phyloP scores from a whole-genome alignment of 2,888 invertebrate genomes.

The Standfussiana lucernea region DNA sequence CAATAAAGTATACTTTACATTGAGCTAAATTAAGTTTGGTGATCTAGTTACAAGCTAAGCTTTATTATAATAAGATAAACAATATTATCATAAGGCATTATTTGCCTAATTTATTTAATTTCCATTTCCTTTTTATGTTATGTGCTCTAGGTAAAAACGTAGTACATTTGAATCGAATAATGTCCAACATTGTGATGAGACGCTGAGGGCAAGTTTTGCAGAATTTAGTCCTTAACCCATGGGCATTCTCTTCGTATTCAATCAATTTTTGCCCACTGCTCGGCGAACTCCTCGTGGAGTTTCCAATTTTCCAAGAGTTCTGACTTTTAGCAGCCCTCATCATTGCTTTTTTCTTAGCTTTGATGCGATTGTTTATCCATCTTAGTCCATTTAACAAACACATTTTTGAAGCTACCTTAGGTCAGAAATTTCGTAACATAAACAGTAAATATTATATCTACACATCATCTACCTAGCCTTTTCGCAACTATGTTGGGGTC shows the following conservation, averaged over 20 bases:
- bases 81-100: not conserved
- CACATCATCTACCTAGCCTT: not conserved
- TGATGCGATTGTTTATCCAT: too few species aligned
- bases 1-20: conserved; percentile 16
- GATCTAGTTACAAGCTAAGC: not conserved
- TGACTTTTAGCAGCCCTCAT: too few species aligned
- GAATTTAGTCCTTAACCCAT: too few species aligned
- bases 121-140: not conserved
- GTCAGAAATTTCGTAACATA: too few species aligned
- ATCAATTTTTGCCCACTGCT: not conserved
- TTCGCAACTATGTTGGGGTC: not conserved
- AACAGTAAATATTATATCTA: too few species aligned
- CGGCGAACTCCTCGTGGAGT: not conserved
- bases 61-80: too few species aligned
- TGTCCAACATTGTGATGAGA: not conserved
- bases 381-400: too few species aligned
- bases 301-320: not conserved
- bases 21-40: conserved; percentile 9
- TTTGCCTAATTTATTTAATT: not conserved
- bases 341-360: too few species aligned
- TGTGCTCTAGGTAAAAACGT: not conserved
- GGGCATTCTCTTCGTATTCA: too few species aligned
- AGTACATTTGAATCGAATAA: not conserved
- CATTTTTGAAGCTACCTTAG: too few species aligned
- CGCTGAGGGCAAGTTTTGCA: too few species aligned